Percentiles rank a stretch among this genome's conserved stretches.
phyloP scores from a whole-genome alignment of 2,888 invertebrate genomes.

The Zootermopsis nevadensis region DNA sequence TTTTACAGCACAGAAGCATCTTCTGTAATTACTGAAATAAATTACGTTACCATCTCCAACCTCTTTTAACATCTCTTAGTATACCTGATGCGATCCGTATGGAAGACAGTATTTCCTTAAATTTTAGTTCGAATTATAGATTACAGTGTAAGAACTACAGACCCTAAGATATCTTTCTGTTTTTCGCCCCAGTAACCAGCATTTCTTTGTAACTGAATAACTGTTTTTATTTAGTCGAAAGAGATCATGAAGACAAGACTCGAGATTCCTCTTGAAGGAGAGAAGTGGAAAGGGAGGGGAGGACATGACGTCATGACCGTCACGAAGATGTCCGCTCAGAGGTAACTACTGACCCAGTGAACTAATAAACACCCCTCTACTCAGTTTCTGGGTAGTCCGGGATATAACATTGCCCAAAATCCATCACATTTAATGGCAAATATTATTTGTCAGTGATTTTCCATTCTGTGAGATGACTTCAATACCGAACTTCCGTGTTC shows the following conservation, averaged over 20 bases:
- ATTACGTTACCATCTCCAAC: too few species aligned
- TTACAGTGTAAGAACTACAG: background rate
- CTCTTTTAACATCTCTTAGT: too few species aligned
- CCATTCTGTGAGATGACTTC: background rate
- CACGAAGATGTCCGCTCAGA: conserved; percentile 23
- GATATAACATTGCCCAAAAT: background rate
- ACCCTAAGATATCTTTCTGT: background rate
- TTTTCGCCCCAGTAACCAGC: background rate
- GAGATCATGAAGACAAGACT: background rate
- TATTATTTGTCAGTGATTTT: background rate
- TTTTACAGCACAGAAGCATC: too few species aligned
- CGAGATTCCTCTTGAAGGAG: background rate
- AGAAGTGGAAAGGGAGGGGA: background rate
- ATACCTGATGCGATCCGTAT: too few species aligned
- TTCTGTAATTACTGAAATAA: too few species aligned
- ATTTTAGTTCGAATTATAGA: background rate
- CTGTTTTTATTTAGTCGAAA: conserved; percentile 5
- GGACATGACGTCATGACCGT: background rate
- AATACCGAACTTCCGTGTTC: background rate
- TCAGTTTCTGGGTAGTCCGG: background rate
- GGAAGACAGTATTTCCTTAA: too few species aligned
- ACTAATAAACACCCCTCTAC: conserved; percentile 9
- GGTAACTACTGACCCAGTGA: conserved; percentile 25
- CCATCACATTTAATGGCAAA: background rate
- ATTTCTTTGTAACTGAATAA: conserved; percentile 13